These are phyloP conservation scores for Naja naja DNA, from an alignment of 2,113 vertebrate species.

Conservation along the genomic window DNA sequence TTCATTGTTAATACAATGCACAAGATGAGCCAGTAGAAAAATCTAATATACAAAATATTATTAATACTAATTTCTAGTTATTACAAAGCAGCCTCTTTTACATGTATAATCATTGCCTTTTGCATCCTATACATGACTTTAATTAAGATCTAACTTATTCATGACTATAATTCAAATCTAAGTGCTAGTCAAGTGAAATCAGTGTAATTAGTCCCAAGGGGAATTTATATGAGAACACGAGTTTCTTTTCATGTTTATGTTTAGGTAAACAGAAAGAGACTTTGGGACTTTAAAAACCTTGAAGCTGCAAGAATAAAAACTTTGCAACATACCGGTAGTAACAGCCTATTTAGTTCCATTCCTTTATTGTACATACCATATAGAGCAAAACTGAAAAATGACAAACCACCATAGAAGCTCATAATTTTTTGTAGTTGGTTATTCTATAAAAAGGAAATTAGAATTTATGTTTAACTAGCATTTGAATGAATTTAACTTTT, in stretches of 20 bases:
- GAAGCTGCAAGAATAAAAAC: conserved; percentile 48
- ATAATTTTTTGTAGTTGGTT: conserved; percentile 53
- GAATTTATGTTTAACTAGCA: conserved; percentile 38
- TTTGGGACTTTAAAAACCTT: conserved; percentile 44
- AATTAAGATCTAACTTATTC: conserved; percentile 81
- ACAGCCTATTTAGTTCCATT: conserved; percentile 47
- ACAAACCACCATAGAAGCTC: conserved; percentile 58
- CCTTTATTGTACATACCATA: conserved; percentile 38
- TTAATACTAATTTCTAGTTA: conserved; percentile 70
- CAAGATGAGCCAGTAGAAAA: conserved; percentile 55
- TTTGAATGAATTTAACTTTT: conserved; percentile 44
- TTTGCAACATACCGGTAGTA: conserved; percentile 23
- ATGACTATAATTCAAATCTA: conserved; percentile 76
- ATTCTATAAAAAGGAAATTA: conserved; percentile 49
- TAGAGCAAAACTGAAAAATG: conserved; percentile 43
- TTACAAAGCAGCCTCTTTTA: conserved; percentile 72
- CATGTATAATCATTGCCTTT: conserved; percentile 75
- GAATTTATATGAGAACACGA: conserved; percentile 66
- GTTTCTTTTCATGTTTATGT: conserved; percentile 67
- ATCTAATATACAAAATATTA: conserved; percentile 68
- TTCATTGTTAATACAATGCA: conserved; percentile 35
- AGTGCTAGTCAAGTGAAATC: conserved; percentile 73
- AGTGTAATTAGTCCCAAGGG: conserved; percentile 77
- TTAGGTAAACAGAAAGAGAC: conserved; percentile 66
- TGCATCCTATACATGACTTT: conserved; percentile 77